Evolutionary conservation across 1,140 invertebrate genomes (phyloP), one percentile per base, ranked within the genome.

Genomic region (Zaprionus capensis): DNA sequence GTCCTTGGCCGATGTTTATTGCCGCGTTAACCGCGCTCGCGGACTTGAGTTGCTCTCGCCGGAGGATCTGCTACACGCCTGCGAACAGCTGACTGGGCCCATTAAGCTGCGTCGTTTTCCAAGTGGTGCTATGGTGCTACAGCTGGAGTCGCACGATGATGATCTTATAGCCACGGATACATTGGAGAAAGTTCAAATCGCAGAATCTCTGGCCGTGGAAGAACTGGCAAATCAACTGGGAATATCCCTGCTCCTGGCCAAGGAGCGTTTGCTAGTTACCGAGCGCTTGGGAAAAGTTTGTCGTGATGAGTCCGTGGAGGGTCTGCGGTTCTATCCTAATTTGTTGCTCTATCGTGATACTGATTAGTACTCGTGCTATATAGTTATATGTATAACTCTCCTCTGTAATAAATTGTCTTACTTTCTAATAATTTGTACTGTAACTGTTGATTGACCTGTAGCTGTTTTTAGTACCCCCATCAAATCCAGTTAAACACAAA

Each of bases 1-100:
- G 97, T 96, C 97, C 9, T 93, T 99, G 55, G 96, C 98, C 9
- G 99, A 99, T 94, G 98, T 97, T 5, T 99, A 98, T 94, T 99
- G 99, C 93, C 94, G 98, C 80, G 96, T 99, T 5, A 99, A 99
- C 91, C 94, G 97, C 92, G 97, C 97, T 5, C 94, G 97, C 92
- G 97, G 97, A 22, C 93, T 98, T 49, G 96, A 99, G 94, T 94
- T 99, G 5, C 93, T 99, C 41, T 99, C 98, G 5, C 98, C 98
- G 0, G 98, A 99, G 93, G 98, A 99, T 95, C 94, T 99, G 76
- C 93, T 99, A n/a, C 96, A 97, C 94, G 98, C 98, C 44, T 98
- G 98, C 94, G 94, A 95, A 91, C 94, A 95, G 81, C 90, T 97
- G 91, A 93, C 92, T 94, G 93, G 97, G 24, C 96, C 98, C 9